Base-by-base conservation (phyloP, 2,113 vertebrate genomes). In the Syngnathus floridae region DNA sequence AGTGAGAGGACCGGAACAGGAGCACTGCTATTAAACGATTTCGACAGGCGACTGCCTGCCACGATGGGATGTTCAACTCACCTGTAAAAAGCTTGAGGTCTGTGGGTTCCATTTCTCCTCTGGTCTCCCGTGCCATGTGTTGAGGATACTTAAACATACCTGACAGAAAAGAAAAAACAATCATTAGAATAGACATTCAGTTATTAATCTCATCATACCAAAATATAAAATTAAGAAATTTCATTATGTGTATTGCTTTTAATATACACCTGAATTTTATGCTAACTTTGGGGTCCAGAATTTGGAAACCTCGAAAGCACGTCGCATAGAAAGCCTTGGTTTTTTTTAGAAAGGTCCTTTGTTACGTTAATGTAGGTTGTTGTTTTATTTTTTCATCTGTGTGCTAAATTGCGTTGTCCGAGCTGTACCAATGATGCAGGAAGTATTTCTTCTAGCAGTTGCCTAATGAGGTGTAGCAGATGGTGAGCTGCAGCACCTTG, bases 41-140 rank as follows among this genome's bases (percentile, higher is more conserved):
- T n/a, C 55, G 52, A 76, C 71, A 67, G 45, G 7, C 40, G 16
- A 43, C 67, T 21, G 21, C 26, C 67, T 21, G 21, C 26, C 37
- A 22, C 54, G 65, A 74, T 48, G 52, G 26, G 64, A 73, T 67
- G 16, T 41, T 7, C 6, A 45, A 1, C 92, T 92, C 82, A 96
- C 97, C 93, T 99, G 97, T 89, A 99, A 90, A 91, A 99, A 99
- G 87, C 97, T 99, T 78, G 97, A 99, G 71, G 97, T 99, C 75
- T 99, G 97, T 2, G 97, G 96, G 89, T 99, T 99, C 97, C 97
- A 99, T 52, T 99, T 99, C 82, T 99, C 97, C 90, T 99, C 97
- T 21, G 97, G 97, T 84, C 97, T 93, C 61, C 97, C 97, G 31
- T 99, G 97, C 97, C 97, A 99, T 0, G 97, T 99, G 87, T 99